Evolutionary conservation across 2,888 invertebrate species (phyloP), one percentile per base, ranked within the genome.

Genomic region (Pollenia labialis): DNA sequence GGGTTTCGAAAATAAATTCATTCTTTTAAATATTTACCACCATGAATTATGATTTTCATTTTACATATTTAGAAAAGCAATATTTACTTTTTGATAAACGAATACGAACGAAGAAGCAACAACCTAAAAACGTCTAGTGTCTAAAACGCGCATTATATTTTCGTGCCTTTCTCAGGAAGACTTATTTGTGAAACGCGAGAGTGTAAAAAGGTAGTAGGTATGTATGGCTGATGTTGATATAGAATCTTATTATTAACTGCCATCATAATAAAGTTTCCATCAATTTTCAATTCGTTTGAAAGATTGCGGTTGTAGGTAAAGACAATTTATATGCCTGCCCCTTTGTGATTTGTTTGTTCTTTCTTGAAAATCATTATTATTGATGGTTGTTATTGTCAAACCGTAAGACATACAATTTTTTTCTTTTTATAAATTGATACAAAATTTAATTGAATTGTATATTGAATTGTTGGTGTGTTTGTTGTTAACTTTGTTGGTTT

Each of bases 371-470:
- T 54, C 42, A 48, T 56, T 18, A 42, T 74, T 68, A 68, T 32
- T 50, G 48, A 58, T 46, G 56, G 18, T 62, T 56, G 40, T 42
- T 74, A 18, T 46, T 75, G 54, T 80, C 71, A 80, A 86, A 76
- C 76, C 76, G 71, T 76, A 44, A 79, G 66, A 76, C 75, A 81
- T 75, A 64, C 0, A 75, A 18, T 3, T 11, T 1, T 40, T 40
- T 32, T 16, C 62, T 23, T 50, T 56, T 62, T 81, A 77, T 81
- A 87, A 87, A 87, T 87, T 87, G 83, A 68, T 87, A 79, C 64
- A 80, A 88, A 91, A 91, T 91, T 91, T 90, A 91, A 92, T 91
- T 90, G 91, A 91, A 91, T 91, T 91, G 91, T 91, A 91, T 91
- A 91, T 91, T 91, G 91, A 91, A 91, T 91, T 90, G 90, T 88